phyloP scores from a whole-genome alignment of 2,113 vertebrate genomes.

The Gobius niger region DNA sequence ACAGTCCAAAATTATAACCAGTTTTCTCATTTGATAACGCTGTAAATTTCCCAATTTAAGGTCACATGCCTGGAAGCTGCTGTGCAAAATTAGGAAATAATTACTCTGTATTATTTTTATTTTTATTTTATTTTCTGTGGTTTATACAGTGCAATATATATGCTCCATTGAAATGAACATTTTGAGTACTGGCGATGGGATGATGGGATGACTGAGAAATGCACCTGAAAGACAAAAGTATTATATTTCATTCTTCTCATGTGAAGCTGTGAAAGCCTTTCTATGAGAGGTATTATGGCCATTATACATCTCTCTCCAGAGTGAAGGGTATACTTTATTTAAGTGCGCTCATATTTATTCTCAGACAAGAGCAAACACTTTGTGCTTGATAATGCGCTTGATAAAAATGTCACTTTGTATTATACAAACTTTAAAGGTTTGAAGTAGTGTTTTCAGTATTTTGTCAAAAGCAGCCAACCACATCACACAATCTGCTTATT shows the following conservation, averaged over 20 bases:
- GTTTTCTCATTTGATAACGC: too few relatives aligned
- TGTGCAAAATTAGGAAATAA: too few relatives aligned
- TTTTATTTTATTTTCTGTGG: neutral
- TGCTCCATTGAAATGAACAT: neutral
- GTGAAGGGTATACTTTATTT: conserved; percentile 31
- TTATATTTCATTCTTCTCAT: neutral
- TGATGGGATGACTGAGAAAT: neutral
- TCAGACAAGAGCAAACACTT: neutral
- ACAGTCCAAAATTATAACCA: too few relatives aligned
- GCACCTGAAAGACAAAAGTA: neutral
- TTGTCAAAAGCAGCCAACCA: too few relatives aligned
- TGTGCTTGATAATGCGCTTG: neutral
- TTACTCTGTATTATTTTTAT: neutral
- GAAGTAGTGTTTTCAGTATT: too few relatives aligned
- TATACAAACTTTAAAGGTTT: neutral
- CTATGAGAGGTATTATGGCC: conserved; percentile 20
- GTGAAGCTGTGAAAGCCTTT: conserved; percentile 16
- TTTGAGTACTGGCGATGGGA: neutral
- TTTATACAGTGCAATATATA: neutral
- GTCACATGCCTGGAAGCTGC: too few relatives aligned
- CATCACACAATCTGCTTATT: too few relatives aligned
- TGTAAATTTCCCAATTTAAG: too few relatives aligned
- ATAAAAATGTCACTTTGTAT: neutral
- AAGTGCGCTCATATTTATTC: conserved; percentile 25
- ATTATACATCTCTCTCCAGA: conserved; percentile 39